Evolutionary conservation across 2,888 invertebrate genomes (phyloP).

Genomic region (Ditylenchus weischeri): DNA sequence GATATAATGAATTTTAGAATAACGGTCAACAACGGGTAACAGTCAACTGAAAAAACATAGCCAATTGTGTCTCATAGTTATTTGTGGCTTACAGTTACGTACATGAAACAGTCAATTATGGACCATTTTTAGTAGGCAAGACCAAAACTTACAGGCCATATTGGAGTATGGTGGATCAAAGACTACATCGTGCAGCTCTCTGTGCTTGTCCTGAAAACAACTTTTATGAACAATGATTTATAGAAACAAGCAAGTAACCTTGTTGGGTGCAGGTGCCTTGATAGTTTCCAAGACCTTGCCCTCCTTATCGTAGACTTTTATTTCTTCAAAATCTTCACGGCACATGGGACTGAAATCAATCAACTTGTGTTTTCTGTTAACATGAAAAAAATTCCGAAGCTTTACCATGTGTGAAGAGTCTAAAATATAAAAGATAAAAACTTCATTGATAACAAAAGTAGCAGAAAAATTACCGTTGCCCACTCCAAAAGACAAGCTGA

Average conservation of each 20-base stretch:
- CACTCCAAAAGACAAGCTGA: conserved; percentile 11
- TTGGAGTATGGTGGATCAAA: conserved; percentile 3
- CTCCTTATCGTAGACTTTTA: conserved; percentile 1
- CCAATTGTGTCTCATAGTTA: too few species aligned
- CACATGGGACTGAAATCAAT: conserved; percentile 8
- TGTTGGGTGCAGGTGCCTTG: conserved; percentile 4
- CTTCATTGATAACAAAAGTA: too few species aligned
- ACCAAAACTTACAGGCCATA: neutral
- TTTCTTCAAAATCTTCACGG: conserved; percentile 13
- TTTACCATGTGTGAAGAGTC: conserved; percentile 13
- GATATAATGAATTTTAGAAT: too few species aligned
- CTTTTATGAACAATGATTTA: too few species aligned
- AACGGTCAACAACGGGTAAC: too few species aligned
- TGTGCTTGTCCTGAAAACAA: neutral
- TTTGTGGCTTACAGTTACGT: too few species aligned
- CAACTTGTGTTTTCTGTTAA: neutral
- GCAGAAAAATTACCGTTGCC: conserved; percentile 6
- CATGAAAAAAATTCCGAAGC: neutral
- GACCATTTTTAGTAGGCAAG: too few species aligned
- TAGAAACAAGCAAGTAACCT: neutral
- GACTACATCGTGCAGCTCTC: neutral
- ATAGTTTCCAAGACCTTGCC: neutral
- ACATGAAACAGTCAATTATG: too few species aligned
- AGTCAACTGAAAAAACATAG: too few species aligned
- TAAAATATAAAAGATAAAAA: conserved; percentile 2